phyloP scores from a whole-genome alignment of 2,113 vertebrate species.

The Macrotis lagotis region DNA sequence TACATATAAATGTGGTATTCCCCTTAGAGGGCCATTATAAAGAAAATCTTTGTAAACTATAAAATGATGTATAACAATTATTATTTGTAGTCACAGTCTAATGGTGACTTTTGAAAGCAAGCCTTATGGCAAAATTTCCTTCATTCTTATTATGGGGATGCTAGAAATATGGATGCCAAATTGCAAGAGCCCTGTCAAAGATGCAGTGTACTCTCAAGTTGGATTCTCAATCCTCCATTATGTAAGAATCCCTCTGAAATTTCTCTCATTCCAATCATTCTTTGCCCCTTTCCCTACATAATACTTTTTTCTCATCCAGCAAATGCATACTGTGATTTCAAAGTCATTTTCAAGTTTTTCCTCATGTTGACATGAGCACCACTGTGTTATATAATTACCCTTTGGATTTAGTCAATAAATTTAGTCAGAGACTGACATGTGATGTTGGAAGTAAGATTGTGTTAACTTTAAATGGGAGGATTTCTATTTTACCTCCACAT shows the following conservation, averaged over 20 bases:
- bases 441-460: slow-evolving; percentile 8
- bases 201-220: background rate
- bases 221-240: background rate
- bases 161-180: background rate
- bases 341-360: background rate
- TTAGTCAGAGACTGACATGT: background rate
- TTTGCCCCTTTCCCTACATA: background rate
- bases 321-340: background rate
- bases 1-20: background rate
- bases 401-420: slow-evolving; percentile 8
- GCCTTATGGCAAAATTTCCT: background rate
- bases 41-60: background rate
- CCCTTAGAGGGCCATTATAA: background rate
- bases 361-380: slow-evolving; percentile 16
- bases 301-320: background rate
- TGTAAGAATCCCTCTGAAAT: background rate
- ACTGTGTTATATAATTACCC: background rate
- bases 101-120: slow-evolving; percentile 13
- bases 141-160: background rate
- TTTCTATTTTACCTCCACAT: slow-evolving; percentile 9
- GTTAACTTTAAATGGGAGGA: slow-evolving; percentile 29
- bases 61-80: background rate
- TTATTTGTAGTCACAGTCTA: background rate
- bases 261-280: background rate
- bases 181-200: background rate